These are phyloP conservation scores for Tangara arthus DNA, from an alignment of 2,797 vertebrate species.

Conservation along the genomic window DNA sequence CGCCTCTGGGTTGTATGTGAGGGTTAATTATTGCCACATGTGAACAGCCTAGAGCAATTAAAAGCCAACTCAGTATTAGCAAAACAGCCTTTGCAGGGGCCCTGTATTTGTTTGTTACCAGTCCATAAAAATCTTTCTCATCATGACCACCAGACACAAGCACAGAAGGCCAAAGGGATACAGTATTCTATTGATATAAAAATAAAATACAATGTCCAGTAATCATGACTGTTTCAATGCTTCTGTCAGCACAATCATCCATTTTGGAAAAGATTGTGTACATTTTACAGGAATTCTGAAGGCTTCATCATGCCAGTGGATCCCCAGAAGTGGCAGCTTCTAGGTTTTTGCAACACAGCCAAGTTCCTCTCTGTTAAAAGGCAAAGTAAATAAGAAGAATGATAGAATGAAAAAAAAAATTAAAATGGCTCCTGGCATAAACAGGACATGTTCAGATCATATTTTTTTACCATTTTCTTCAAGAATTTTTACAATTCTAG, in stretches of 20 bases:
- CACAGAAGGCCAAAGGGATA: neutral
- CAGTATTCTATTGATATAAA: neutral
- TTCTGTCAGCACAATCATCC: neutral
- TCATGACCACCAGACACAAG: neutral
- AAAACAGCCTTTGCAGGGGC: neutral
- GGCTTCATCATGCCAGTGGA: too few species aligned
- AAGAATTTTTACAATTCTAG: too few species aligned
- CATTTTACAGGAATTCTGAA: neutral
- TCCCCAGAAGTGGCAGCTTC: neutral
- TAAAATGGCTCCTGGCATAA: neutral
- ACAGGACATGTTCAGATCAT: neutral
- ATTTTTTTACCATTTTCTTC: neutral
- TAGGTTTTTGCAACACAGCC: neutral
- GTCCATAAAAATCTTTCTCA: neutral
- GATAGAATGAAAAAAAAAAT: neutral
- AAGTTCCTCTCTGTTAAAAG: neutral
- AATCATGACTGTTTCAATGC: neutral
- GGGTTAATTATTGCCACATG: conserved; percentile 21
- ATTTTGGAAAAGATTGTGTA: neutral
- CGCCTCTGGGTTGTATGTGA: neutral
- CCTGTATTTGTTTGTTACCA: conserved; percentile 5
- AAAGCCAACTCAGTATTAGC: neutral
- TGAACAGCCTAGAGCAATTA: neutral
- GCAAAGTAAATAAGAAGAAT: neutral
- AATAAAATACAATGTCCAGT: neutral